Base-by-base conservation (phyloP, 2,797 vertebrate genomes). In the Eulemur albifrons region DNA sequence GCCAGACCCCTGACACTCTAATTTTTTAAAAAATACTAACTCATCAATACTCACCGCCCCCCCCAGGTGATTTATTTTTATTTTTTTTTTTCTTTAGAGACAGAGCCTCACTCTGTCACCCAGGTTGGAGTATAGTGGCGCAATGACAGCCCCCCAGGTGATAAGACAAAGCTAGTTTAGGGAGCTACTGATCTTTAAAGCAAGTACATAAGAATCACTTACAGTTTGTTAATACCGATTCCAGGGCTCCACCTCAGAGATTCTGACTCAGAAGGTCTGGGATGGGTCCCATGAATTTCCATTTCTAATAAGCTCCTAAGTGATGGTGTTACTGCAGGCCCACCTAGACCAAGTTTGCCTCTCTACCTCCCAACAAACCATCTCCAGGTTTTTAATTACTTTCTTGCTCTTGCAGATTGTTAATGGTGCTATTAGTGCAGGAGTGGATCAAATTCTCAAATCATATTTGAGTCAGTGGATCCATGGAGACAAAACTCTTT, bases 111-210 rank as follows among this genome's bases (percentile, higher is more conserved):
- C 32, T 32, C 63, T 18, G 63, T 65, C 63, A 65, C 63, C 63
- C 15, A n/a, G 63, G 63, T 32, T 65, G 32, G 15, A 65, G 17
- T 65, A 15, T 7, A 65, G 63, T n/a, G 32, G 63, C 32, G 18
- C 15, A 65, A 65, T 18, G 32, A 65, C 15, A 65, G 32, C 15
- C 32, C 7, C 17, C 7, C 7, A 8, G 32, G 57, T 59, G 43
- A 15, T 52, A 72, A 84, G 48, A 81, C 32, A 87, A 80, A 90
- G 65, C 27, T 84, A 57, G 27, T 48, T 84, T 35, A 79, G 30
- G 61, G 21, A 97, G 65, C 73, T 45, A 85, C 23, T 65, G 27
- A 57, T 73, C 65, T 76, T 93, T 93, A 88, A 92, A 54, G n/a
- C 40, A 87, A 87, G 14, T 35, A 40, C 5, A 14, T 32, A 59